Base-by-base conservation (phyloP, 2,113 vertebrate genomes). In the Plotosus lineatus region DNA sequence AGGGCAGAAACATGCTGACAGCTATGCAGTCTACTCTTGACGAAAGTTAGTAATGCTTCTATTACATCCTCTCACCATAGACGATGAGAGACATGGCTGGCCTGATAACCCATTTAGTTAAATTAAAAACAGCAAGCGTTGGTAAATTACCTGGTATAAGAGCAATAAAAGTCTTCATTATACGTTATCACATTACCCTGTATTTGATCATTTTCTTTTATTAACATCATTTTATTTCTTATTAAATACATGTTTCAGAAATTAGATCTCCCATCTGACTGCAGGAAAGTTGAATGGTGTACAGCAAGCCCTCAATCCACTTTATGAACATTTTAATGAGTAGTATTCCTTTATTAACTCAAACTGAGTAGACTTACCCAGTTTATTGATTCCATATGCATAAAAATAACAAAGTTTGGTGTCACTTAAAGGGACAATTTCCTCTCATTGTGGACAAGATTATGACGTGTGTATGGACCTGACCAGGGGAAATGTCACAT, bases 401-500 rank as follows among this genome's bases (percentile, higher is more conserved):
- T 60, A 46, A 66, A n/a, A 69, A 55, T 15, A 56, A 60, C 31
- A 26, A 38, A 31, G 44, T 11, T 14, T 17, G 42, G 56, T 26
- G 44, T 83, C 36, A 63, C 55, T 73, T 46, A 72, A 65, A 21
- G 3, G 28, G 36, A 76, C 12, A 26, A 53, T 69, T 68, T 75
- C 48, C 58, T 84, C 60, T 65, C 58, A 81, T n/a, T 78, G 68
- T 77, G 60, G 53, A 42, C 51, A 53, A 79, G 78, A 73, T 80
- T 76, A 79, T 72, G 42, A 78, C 65, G 58, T 46, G 50, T 33
- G 60, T 83, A 61, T 86, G 68, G 51, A 56, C 61, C 75, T 66
- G 78, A 77, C 21, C 58, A 48, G 21, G 66, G 82, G 68, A 86
- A 86, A 83, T 69, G 51, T 86, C 75, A 53, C 42, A 81, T 86